phyloP scores from a whole-genome alignment of 1,140 invertebrate genomes.

The Zaprionus ghesquierei region DNA sequence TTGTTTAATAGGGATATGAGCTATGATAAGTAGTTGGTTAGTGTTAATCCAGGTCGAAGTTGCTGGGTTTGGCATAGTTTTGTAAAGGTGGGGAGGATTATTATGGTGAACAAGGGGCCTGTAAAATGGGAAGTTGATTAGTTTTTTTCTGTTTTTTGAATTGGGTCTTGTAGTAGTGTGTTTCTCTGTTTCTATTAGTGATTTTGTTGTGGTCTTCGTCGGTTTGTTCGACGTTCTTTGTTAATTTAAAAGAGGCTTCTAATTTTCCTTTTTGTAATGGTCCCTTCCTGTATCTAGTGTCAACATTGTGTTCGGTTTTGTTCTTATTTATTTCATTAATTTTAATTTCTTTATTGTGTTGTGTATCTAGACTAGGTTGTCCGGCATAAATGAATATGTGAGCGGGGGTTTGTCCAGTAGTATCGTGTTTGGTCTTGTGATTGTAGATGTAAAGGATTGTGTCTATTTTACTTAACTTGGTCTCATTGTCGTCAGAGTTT shows the following conservation, averaged over 20 bases:
- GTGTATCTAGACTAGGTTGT: conserved; percentile 12
- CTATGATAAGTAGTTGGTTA: background rate
- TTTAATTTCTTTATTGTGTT: conserved; percentile 5
- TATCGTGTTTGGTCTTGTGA: conserved; percentile 7
- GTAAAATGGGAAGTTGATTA: background rate
- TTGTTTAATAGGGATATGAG: background rate
- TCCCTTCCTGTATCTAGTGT: conserved; percentile 5
- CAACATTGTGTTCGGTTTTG: background rate
- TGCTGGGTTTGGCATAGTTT: background rate
- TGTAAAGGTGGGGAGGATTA: background rate
- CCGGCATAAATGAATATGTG: conserved; percentile 13
- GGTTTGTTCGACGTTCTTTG: conserved; percentile 10
- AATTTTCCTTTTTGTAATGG: conserved; percentile 7
- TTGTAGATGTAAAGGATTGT: background rate
- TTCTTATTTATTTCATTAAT: conserved; percentile 12
- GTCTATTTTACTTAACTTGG: background rate
- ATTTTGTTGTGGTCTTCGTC: conserved; percentile 25
- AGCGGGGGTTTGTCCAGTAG: conserved; percentile 19
- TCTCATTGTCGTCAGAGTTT: background rate
- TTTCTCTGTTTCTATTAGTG: conserved; percentile 18
- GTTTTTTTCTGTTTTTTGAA: conserved; percentile 7
- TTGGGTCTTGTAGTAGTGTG: no score
- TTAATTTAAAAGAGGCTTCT: conserved; percentile 1
- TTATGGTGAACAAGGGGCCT: background rate
- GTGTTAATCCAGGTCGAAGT: conserved; percentile 2